A percentile compares a stretch with the other conserved stretches of the same genome.
Conservation (phyloP, 2,797 vertebrate species). For the Pyrrhura leucotis region DNA sequence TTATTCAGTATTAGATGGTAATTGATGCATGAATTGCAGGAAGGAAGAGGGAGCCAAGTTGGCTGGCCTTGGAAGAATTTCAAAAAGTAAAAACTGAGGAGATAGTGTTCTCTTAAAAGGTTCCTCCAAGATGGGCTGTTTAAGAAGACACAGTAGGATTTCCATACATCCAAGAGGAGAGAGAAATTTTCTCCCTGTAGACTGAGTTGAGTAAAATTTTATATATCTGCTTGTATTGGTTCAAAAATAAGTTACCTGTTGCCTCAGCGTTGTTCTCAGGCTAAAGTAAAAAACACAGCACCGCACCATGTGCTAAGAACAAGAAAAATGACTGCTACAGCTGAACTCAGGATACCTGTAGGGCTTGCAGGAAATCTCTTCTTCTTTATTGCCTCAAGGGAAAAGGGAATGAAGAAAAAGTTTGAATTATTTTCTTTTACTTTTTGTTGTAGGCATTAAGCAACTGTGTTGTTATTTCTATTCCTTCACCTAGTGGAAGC, state of each 20-base stretch:
- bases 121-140: background rate
- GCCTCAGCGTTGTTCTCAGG: background rate
- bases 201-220: background rate
- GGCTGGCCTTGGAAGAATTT: background rate
- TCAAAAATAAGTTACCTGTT: background rate
- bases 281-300: background rate
- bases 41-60: background rate
- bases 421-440: fast-evolving
- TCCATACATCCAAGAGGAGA: background rate
- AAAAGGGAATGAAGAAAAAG: background rate
- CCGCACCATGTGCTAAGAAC: background rate
- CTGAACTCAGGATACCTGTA: background rate
- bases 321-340: background rate
- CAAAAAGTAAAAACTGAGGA: background rate
- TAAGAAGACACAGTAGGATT: background rate
- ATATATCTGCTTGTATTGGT: background rate
- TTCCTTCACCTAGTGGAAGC: background rate
- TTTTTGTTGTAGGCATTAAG: background rate
- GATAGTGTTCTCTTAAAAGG: background rate
- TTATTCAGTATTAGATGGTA: background rate
- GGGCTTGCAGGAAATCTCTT: background rate
- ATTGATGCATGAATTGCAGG: background rate
- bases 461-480: background rate
- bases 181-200: background rate
- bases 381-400: fast-evolving